These are phyloP conservation scores for Sinocyclocheilus rhinocerous DNA, from an alignment of 2,113 vertebrate genomes.

Conservation along the genomic window DNA sequence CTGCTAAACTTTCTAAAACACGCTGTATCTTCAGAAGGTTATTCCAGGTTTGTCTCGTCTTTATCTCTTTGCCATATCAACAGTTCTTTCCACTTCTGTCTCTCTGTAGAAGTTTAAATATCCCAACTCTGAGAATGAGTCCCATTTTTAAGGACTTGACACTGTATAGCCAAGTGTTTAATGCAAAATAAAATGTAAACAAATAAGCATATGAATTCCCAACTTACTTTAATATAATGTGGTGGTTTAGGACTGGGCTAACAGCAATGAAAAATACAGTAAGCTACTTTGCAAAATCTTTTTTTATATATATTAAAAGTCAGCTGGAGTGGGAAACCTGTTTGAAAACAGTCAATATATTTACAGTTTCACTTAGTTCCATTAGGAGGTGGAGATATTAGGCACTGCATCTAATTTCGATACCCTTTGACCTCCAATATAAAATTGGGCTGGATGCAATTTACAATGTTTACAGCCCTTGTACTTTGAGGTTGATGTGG, in stretches of 20 bases:
- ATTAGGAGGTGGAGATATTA: background rate
- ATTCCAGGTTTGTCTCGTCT: constrained; percentile 9
- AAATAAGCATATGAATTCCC: background rate
- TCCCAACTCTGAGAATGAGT: background rate
- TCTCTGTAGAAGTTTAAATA: background rate
- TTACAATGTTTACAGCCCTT: background rate
- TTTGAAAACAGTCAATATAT: constrained; percentile 1
- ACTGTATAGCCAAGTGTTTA: background rate
- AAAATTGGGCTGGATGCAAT: background rate
- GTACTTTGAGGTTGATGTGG: background rate
- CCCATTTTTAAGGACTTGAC: background rate
- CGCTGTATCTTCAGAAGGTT: constrained; percentile 26
- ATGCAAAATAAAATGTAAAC: background rate
- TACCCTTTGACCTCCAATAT: background rate
- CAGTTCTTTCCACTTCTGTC: background rate
- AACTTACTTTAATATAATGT: background rate
- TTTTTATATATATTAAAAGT: background rate
- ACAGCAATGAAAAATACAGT: background rate
- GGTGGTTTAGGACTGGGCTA: background rate
- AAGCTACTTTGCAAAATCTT: background rate
- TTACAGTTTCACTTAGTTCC: background rate
- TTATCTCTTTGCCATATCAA: constrained; percentile 38
- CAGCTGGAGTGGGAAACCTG: background rate
- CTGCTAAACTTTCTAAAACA: constrained; percentile 18
- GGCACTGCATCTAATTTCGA: background rate